Conservation (phyloP, 2,113 vertebrate species). For the Oryzias javanicus region DNA sequence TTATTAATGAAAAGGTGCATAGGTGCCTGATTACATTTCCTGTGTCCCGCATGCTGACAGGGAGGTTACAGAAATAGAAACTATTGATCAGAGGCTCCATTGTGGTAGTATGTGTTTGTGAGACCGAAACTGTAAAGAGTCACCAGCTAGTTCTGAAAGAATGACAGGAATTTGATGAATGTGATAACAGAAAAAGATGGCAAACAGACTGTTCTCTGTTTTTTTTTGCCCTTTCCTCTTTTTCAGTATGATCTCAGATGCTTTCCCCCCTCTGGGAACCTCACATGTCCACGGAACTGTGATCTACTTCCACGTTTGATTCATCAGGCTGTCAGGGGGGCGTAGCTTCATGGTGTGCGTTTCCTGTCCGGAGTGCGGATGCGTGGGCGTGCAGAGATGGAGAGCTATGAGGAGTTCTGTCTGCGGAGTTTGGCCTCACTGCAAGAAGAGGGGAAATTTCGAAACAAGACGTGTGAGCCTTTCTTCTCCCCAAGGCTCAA, state of each 20-base stretch:
- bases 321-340: conserved; percentile 15
- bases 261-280: conserved; percentile 14
- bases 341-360: conserved; percentile 51
- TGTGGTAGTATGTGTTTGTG: background rate
- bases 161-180: conserved; percentile 68
- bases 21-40: conserved; percentile 10
- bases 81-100: conserved; percentile 37
- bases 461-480: conserved; percentile 53
- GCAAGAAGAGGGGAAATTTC: conserved; percentile 65
- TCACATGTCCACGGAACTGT: background rate
- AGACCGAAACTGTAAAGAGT: conserved; percentile 29
- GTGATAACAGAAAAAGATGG: conserved; percentile 31
- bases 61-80: conserved; percentile 32
- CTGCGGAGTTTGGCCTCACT: conserved; percentile 77
- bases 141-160: conserved; percentile 33
- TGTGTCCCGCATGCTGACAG: conserved; percentile 27
- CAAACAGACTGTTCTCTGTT: conserved; percentile 39
- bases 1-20: background rate
- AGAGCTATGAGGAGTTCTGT: conserved; percentile 89
- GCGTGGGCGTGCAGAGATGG: conserved; percentile 74
- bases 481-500: conserved; percentile 39
- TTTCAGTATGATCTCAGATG: conserved; percentile 7
- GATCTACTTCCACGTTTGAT: conserved; percentile 8
- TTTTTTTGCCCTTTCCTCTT: conserved; percentile 47
- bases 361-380: conserved; percentile 34